phyloP scores from a whole-genome alignment of 1,140 invertebrate genomes.

The Sweltsa coloradensis region DNA sequence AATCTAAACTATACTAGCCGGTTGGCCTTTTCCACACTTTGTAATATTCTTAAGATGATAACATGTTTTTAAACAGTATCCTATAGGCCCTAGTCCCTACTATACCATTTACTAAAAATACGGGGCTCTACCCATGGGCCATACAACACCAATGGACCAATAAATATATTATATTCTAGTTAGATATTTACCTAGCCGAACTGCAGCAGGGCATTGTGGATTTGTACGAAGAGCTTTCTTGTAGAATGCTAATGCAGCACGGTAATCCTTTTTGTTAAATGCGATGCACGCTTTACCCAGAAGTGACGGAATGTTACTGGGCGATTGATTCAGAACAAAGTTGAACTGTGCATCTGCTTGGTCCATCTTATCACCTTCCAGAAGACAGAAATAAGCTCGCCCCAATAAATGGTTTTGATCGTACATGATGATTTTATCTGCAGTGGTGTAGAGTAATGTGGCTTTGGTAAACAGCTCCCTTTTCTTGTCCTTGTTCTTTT shows the following conservation, averaged over 20 bases:
- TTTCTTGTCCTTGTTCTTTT: conserved; percentile 93
- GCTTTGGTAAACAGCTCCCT: conserved; percentile 94
- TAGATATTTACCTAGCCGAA: no score
- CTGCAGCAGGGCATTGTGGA: conserved; percentile 91
- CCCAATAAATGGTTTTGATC: conserved; percentile 97
- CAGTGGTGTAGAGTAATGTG: conserved; percentile 91
- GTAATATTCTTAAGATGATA: no score
- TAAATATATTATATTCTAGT: no score
- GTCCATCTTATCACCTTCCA: conserved; percentile 99
- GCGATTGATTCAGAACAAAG: conserved; percentile 93
- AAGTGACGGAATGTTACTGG: conserved; percentile 91
- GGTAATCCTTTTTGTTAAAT: conserved; percentile 85
- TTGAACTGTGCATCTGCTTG: conserved; percentile 99
- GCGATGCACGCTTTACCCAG: conserved; percentile 98
- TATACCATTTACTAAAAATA: no score
- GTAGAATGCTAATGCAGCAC: conserved; percentile 92
- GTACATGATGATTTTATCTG: conserved; percentile 99
- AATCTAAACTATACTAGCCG: no score
- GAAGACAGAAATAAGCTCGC: conserved; percentile 91
- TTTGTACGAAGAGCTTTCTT: conserved; percentile 94
- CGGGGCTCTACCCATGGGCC: no score
- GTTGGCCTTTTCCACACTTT: no score
- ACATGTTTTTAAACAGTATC: no score
- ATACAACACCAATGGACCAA: no score
- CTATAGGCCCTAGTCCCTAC: no score